Conservation (phyloP, 2,113 vertebrate genomes). For the Melanerpes aurifrons region DNA sequence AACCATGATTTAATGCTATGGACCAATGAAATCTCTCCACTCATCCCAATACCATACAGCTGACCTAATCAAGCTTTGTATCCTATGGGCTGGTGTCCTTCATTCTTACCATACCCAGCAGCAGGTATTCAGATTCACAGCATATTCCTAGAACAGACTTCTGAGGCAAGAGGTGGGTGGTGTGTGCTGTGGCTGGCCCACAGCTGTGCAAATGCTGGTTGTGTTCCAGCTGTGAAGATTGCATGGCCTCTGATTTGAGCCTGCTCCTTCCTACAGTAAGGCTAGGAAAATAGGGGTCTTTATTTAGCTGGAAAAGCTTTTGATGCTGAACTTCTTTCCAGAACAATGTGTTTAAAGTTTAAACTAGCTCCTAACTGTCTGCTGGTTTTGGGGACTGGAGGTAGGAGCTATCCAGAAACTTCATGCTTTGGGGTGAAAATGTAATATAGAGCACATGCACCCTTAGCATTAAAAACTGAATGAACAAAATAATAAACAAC, state of each 20-base stretch:
- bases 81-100: neutral
- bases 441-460: neutral
- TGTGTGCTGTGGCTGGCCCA: neutral
- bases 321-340: neutral
- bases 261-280: neutral
- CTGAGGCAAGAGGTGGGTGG: neutral
- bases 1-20: neutral
- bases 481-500: neutral
- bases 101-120: neutral
- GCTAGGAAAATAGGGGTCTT: neutral
- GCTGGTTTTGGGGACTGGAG: rapidly evolving
- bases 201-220: neutral
- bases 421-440: neutral
- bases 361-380: neutral
- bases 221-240: neutral
- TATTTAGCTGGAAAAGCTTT: neutral
- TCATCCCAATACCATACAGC: neutral
- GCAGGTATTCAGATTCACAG: neutral
- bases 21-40: neutral
- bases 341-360: neutral
- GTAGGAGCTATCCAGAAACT: neutral
- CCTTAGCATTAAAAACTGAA: neutral
- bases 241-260: neutral
- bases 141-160: neutral
- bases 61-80: neutral